These are phyloP conservation scores for Urophycis tenuis DNA, from an alignment of 2,797 vertebrate genomes.

Conservation along the genomic window DNA sequence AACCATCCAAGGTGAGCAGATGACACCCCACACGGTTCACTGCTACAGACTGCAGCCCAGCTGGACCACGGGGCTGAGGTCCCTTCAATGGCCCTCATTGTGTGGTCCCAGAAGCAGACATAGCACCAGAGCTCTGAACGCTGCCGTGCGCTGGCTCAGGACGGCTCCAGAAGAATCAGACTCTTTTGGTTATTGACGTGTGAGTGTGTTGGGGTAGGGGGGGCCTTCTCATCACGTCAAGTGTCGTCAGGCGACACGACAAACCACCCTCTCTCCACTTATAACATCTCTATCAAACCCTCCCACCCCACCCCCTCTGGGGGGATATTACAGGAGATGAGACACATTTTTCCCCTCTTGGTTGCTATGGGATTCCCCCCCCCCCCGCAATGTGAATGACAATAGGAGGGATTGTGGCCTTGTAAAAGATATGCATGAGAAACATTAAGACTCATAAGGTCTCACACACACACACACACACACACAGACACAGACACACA, in stretches of 20 bases:
- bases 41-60: constrained; percentile 55
- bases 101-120: constrained; percentile 41
- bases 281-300: constrained; percentile 8
- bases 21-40: constrained; percentile 45
- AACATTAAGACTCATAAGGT: constrained; percentile 28
- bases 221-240: neutral
- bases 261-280: neutral
- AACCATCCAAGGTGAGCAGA: constrained; percentile 32
- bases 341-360: constrained; percentile 50
- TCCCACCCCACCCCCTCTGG: constrained; percentile 13
- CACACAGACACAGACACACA: neutral
- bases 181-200: neutral
- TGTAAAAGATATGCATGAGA: constrained; percentile 65
- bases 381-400: constrained; percentile 37
- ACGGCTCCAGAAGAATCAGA: too few species aligned
- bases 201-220: neutral
- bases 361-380: constrained; percentile 37
- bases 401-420: constrained; percentile 53
- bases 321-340: constrained; percentile 31
- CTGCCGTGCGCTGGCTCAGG: too few species aligned
- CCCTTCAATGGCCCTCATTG: constrained; percentile 62
- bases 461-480: neutral
- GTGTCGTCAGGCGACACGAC: neutral
- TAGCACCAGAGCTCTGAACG: too few species aligned
- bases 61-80: constrained; percentile 53